Percentiles rank a stretch among this genome's conserved stretches.
phyloP scores from a whole-genome alignment of 2,888 invertebrate genomes.

The Seira sanloemensis region DNA sequence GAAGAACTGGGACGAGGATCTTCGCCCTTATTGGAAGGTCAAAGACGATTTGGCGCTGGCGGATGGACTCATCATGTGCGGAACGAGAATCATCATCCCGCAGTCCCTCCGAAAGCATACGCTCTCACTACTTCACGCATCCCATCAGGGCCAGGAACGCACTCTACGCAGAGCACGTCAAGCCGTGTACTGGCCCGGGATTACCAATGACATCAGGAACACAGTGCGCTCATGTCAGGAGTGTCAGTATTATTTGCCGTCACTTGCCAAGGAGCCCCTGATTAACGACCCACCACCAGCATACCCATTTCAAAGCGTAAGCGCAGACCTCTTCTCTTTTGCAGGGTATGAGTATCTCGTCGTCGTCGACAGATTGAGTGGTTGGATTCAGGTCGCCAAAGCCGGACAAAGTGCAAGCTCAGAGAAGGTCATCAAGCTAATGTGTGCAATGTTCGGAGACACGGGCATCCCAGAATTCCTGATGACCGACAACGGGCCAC shows the following conservation, averaged over 20 bases:
- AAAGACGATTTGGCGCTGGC: conserved; percentile 22
- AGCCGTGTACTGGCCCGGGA: conserved; percentile 37
- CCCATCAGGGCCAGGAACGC: conserved; percentile 63
- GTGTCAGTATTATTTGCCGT: not conserved
- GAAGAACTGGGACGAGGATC: conserved; percentile 10
- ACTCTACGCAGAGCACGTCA: conserved; percentile 11
- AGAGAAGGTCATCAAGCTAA: conserved; percentile 26
- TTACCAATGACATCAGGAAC: conserved; percentile 15
- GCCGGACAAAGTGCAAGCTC: not conserved
- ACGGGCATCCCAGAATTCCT: conserved; percentile 72
- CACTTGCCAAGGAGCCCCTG: conserved; percentile 23
- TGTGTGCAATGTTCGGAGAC: conserved; percentile 68
- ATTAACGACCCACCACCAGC: not conserved
- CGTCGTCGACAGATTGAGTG: not conserved
- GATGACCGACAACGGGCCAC: conserved; percentile 69
- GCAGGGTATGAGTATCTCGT: not conserved
- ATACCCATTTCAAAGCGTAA: conserved; percentile 15
- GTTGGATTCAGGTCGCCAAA: not conserved
- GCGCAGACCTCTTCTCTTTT: conserved; percentile 13
- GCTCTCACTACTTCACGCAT: conserved; percentile 68
- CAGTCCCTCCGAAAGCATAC: conserved; percentile 60
- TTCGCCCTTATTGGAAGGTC: not conserved
- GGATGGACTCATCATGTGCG: conserved; percentile 27
- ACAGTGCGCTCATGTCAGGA: not conserved
- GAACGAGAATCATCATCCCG: conserved; percentile 31